Evolutionary conservation across 2,113 vertebrate genomes (phyloP).

Genomic region (Ageneiosus marmoratus): DNA sequence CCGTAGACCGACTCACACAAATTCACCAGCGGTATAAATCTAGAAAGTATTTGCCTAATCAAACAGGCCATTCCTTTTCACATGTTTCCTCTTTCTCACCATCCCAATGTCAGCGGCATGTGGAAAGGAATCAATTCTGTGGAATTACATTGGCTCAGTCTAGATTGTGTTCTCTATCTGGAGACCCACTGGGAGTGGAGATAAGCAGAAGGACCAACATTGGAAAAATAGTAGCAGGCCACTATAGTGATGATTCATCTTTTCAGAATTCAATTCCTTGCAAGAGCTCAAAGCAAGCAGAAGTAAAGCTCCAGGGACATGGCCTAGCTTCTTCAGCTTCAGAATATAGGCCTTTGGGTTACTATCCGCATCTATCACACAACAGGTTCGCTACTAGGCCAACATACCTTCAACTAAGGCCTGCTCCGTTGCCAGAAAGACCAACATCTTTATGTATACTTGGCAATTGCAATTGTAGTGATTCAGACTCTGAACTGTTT

Average conservation of each 20-base stretch:
- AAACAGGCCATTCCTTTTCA: conserved; percentile 46
- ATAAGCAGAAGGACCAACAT: conserved; percentile 51
- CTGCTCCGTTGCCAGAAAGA: conserved; percentile 64
- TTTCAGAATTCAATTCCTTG: conserved; percentile 81
- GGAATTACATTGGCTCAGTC: conserved; percentile 61
- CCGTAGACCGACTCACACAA: conserved; percentile 72
- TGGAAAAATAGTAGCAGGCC: conserved; percentile 62
- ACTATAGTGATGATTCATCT: conserved; percentile 74
- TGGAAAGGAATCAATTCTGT: conserved; percentile 59
- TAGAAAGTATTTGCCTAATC: conserved; percentile 58
- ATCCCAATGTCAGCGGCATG: conserved; percentile 45
- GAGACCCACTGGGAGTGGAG: conserved; percentile 35
- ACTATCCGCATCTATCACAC: conserved; percentile 80
- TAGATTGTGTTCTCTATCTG: conserved; percentile 62
- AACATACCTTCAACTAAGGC: conserved; percentile 71
- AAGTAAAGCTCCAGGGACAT: conserved; percentile 81
- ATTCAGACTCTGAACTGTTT: conserved; percentile 88
- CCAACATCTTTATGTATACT: conserved; percentile 61
- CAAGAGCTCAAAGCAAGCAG: conserved; percentile 84
- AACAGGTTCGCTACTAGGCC: conserved; percentile 64
- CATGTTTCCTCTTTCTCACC: conserved; percentile 55
- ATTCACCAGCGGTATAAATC: conserved; percentile 47
- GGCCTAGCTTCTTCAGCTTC: conserved; percentile 67
- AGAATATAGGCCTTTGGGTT: conserved; percentile 87
- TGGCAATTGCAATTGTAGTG: conserved; percentile 80